Base-by-base conservation (phyloP, 2,797 vertebrate genomes). In the Hippoglossus hippoglossus region DNA sequence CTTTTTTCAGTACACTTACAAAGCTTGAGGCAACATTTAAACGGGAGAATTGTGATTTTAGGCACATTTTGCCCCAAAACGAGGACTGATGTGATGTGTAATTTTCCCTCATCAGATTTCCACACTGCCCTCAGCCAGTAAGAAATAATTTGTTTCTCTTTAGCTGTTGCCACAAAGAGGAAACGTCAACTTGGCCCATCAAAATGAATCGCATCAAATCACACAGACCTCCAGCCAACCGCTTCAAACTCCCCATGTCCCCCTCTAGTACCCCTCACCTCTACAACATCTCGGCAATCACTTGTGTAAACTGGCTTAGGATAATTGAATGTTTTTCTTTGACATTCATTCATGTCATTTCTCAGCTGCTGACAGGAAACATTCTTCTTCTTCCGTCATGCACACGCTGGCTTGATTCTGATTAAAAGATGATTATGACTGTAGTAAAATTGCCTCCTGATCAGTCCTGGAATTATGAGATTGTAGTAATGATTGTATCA, bases 71-170 rank as follows among this genome's bases (percentile, higher is more conserved):
- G n/a, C 63, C 70, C 63, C 24, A 91, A 91, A 88, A 41, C 80
- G 68, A 87, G 90, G 81, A 70, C 89, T 93, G 87, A 92, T 90
- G 90, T 92, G 84, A 86, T 72, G 81, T 77, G 84, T 84, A 87
- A 90, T 91, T 93, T 90, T 68, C 81, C 87, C 84, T 89, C 81
- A 85, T 90, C 86, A 86, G 66, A 83, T 91, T 88, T 89, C 88
- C 79, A 77, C 28, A 51, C 79, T 49, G 81, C 83, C 81, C 71
- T 81, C 57, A 9, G 71, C 75, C 72, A 87, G 79, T 66, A 59
- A 83, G 67, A 64, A 76, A 76, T 49, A 88, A 92, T 90, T 91
- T 82, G 79, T 88, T 87, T 79, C 64, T 49, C 67, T 69, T 87
- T 70, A 73, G 81, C 71, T 34, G 21, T 81, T 77, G 63, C 82